These are phyloP conservation scores for Hypolimnas misippus DNA, from an alignment of 2,888 invertebrate species.

Conservation along the genomic window DNA sequence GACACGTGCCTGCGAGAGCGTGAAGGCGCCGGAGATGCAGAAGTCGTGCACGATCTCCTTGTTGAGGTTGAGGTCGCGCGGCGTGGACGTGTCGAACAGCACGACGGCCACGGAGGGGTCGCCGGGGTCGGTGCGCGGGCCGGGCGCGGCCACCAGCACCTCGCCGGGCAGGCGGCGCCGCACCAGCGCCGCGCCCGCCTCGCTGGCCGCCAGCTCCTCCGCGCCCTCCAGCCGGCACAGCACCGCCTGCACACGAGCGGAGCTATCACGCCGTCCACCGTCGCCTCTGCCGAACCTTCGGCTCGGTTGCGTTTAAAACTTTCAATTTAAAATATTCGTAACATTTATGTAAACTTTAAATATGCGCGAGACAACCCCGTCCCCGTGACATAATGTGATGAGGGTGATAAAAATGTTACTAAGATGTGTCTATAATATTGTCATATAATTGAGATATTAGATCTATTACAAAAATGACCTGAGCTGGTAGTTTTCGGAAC, in stretches of 20 bases:
- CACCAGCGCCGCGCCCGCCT: conserved; percentile 66
- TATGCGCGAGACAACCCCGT: too few relatives aligned
- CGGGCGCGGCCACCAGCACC: conserved; percentile 83
- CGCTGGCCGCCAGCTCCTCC: conserved; percentile 83
- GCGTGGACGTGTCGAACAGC: conserved; percentile 86
- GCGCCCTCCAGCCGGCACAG: conserved; percentile 88
- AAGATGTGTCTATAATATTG: too few relatives aligned
- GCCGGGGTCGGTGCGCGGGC: conserved; percentile 69
- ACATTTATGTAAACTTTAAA: too few relatives aligned
- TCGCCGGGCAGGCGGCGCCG: conserved; percentile 67
- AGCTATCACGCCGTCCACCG: too few relatives aligned
- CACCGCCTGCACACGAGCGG: conserved; percentile 82
- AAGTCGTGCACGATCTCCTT: conserved; percentile 82
- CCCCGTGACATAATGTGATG: too few relatives aligned
- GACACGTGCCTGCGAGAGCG: conserved; percentile 58
- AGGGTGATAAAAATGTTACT: too few relatives aligned
- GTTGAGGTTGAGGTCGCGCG: conserved; percentile 86
- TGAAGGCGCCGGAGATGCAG: conserved; percentile 69
- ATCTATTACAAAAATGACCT: too few relatives aligned
- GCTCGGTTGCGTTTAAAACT: too few relatives aligned
- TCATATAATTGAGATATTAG: too few relatives aligned
- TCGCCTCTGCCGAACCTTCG: too few relatives aligned
- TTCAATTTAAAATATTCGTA: too few relatives aligned
- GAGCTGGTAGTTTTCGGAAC: conserved; percentile 87
- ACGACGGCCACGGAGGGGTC: conserved; percentile 82